phyloP scores from a whole-genome alignment of 2,888 invertebrate species.

The Campaea margaritaria region DNA sequence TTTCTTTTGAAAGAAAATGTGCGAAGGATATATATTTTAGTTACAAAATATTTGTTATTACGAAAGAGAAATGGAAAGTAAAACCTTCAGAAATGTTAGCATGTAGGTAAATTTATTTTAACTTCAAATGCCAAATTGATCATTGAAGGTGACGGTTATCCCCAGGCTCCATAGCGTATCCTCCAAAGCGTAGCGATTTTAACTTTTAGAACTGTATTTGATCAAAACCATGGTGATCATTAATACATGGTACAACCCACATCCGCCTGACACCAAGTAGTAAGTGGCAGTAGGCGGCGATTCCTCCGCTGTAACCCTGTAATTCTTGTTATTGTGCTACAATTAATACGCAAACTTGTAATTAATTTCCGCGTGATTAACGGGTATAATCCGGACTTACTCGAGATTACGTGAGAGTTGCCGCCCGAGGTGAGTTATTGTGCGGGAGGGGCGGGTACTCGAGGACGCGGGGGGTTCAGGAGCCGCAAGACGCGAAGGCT shows the following conservation, averaged over 20 bases:
- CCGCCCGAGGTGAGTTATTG: constrained; percentile 80
- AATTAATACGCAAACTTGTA: constrained; percentile 85
- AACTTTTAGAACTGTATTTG: too few species aligned
- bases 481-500: constrained; percentile 76
- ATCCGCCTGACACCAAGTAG: constrained; percentile 10
- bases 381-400: constrained; percentile 83
- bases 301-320: constrained; percentile 60
- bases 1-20: constrained; percentile 30
- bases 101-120: too few species aligned
- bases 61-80: neutral
- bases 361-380: constrained; percentile 85
- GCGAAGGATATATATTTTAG: constrained; percentile 15
- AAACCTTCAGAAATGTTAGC: neutral
- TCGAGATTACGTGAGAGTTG: constrained; percentile 80
- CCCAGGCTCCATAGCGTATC: too few species aligned
- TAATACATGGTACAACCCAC: neutral
- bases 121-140: too few species aligned
- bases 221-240: neutral
- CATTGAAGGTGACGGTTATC: too few species aligned
- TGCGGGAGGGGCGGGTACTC: constrained; percentile 56
- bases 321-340: constrained; percentile 80
- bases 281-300: constrained; percentile 34
- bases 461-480: constrained; percentile 46
- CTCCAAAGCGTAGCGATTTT: too few species aligned
- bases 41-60: constrained; percentile 11